A percentile compares a stretch with the other conserved stretches of the same genome.
phyloP scores from a whole-genome alignment of 53 echinoderm and acorn worm species.

The Mesocentrotus franciscanus region DNA sequence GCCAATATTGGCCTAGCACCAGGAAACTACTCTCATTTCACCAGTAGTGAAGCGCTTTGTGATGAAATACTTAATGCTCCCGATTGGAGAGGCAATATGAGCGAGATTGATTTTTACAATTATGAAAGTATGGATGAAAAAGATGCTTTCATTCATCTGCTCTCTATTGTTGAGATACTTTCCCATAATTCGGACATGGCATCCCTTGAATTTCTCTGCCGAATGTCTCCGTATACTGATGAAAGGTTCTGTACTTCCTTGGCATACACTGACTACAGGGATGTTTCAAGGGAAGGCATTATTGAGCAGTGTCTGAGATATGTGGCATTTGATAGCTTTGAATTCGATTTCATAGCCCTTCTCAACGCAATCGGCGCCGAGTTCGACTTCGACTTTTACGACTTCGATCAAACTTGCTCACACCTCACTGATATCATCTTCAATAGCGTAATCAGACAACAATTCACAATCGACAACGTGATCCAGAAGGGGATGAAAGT shows the following conservation, averaged over 20 bases:
- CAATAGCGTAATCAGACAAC: neutral
- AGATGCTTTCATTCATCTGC: slow-evolving; percentile 11
- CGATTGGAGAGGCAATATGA: slow-evolving; percentile 32
- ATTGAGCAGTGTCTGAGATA: slow-evolving; percentile 8
- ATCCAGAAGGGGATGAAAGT: neutral
- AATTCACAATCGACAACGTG: slow-evolving; percentile 33
- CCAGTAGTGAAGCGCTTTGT: slow-evolving; percentile 9
- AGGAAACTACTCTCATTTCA: neutral
- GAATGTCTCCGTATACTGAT: neutral
- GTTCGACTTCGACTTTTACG: slow-evolving; percentile 26
- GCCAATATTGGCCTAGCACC: neutral
- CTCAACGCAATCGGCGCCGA: neutral
- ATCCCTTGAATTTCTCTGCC: slow-evolving; percentile 35
- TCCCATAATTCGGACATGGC: neutral
- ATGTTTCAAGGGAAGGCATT: slow-evolving; percentile 12
- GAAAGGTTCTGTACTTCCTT: slow-evolving; percentile 2
- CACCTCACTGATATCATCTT: slow-evolving; percentile 47
- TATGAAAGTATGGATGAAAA: slow-evolving; percentile 7
- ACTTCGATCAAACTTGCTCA: slow-evolving; percentile 8
- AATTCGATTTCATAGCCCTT: slow-evolving; percentile 31
- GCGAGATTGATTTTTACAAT: neutral
- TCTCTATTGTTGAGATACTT: neutral
- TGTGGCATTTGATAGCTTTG: neutral
- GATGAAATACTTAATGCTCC: neutral
- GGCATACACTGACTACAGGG: slow-evolving; percentile 22